Conservation (phyloP, 2,113 vertebrate genomes). For the Malurus elegans region DNA sequence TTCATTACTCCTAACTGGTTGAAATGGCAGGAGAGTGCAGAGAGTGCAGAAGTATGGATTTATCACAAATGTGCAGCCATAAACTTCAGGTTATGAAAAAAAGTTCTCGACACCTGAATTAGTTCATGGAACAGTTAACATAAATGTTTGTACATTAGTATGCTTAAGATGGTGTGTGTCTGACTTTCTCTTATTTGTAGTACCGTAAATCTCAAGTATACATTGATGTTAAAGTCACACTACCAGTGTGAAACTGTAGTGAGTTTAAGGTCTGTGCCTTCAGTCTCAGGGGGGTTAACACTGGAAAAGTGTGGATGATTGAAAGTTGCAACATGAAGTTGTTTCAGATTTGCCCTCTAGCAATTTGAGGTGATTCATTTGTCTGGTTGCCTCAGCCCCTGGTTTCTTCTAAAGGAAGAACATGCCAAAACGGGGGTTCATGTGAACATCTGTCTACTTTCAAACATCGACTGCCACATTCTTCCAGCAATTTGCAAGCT, state of each 20-base stretch:
- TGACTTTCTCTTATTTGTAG: not conserved
- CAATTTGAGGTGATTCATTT: constrained; percentile 9
- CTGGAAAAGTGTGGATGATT: not conserved
- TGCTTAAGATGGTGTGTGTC: not conserved
- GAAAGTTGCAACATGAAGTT: not conserved
- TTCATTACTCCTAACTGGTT: not conserved
- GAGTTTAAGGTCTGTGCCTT: not conserved
- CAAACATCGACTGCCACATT: not conserved
- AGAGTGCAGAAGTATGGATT: not conserved
- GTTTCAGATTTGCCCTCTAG: not conserved
- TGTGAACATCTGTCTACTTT: not conserved
- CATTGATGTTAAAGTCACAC: not conserved
- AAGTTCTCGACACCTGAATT: not conserved
- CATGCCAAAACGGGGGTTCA: not conserved
- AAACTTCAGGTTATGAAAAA: not conserved
- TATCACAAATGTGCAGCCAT: not conserved
- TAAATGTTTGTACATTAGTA: not conserved
- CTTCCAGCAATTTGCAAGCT: not conserved
- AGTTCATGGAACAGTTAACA: not conserved
- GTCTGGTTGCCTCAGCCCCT: not conserved
- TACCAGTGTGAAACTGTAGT: not conserved
- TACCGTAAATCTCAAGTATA: not conserved
- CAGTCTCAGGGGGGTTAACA: not conserved
- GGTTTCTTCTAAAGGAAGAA: not conserved
- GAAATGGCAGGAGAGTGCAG: not conserved